Conservation (phyloP, 2,797 vertebrate genomes). For the Fistularia tabacaria region DNA sequence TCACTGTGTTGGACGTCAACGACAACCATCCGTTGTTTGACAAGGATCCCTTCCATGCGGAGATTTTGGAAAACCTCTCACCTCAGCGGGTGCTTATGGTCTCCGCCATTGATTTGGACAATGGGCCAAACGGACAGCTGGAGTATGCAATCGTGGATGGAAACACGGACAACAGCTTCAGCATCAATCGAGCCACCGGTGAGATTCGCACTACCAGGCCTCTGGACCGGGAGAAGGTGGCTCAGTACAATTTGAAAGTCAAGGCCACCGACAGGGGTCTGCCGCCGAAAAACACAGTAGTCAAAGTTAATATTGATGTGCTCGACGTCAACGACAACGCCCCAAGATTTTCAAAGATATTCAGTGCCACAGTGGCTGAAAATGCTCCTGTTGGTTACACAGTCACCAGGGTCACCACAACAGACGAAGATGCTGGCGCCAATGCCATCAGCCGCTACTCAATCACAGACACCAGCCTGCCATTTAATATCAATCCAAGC, state of each 20-base stretch:
- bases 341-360: constrained; percentile 95
- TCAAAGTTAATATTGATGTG: constrained; percentile 84
- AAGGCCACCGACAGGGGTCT: constrained; percentile 87
- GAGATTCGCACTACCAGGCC: constrained; percentile 86
- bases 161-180: constrained; percentile 89
- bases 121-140: constrained; percentile 87
- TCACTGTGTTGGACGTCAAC: constrained; percentile 87
- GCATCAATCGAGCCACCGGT: constrained; percentile 84
- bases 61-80: constrained; percentile 88
- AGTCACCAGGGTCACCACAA: constrained; percentile 91
- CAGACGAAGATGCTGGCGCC: constrained; percentile 88
- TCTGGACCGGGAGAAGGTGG: constrained; percentile 87
- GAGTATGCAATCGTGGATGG: constrained; percentile 87
- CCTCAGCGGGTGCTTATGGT: constrained; percentile 85
- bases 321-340: constrained; percentile 97
- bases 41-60: constrained; percentile 85
- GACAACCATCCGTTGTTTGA: constrained; percentile 89
- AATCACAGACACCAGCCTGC: constrained; percentile 85
- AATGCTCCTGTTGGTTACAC: constrained; percentile 90
- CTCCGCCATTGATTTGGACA: constrained; percentile 86
- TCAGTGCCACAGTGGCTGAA: constrained; percentile 90
- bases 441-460: constrained; percentile 92
- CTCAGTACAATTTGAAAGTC: constrained; percentile 81
- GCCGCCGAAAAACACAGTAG: constrained; percentile 79
- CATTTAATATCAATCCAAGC: constrained; percentile 87